Evolutionary conservation across 1,140 invertebrate genomes (phyloP), one percentile per base, ranked within the genome.

Genomic region (Whitmania pigra): DNA sequence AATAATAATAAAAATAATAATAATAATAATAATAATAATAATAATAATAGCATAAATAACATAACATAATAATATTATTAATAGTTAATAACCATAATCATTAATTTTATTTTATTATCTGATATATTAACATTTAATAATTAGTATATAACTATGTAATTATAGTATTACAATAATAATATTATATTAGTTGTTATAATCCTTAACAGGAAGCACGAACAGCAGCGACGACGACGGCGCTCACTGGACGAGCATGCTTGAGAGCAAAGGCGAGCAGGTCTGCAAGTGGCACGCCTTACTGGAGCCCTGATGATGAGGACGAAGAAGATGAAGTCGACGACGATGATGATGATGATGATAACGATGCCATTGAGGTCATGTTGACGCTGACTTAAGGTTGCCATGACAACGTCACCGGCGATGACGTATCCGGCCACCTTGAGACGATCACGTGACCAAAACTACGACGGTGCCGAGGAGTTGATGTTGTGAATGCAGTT

Each of bases 171-270:
- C 40, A 43, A 5, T 13, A 43, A 5, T 13, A 43, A 6, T 13
- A 43, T 43, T 13, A 13, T 43, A 5, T 5, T 43, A 11, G 3
- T 49, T 0, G 43, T 49, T 17, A 17, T 49, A 11, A 63, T 25
- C 57, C 11, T 63, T 74, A 77, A 43, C 71, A 82, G 81, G 93
- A 17, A 84, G 91, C 77, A 94, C 91, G 81, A 91, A 91, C 74
- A 93, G 91, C 29, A 92, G 92, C 22, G 88, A 91, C 66, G 93
- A 95, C 77, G 92, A 94, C 80, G 83, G 89, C n/a, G 87, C 90
- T 13, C 93, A 96, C 79, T 97, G 93, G 93, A 88, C 89, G 78
- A 93, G 95, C 77, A 93, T 96, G 87, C 80, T 86, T 60, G 87
- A 89, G 75, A 87, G 85, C 57, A 85, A 85, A 75, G 88, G 87